Percentiles rank a stretch among this genome's conserved stretches.
These are phyloP conservation scores for Artibeus jamaicensis DNA, from an alignment of 2,797 vertebrate species.

Conservation along the genomic window DNA sequence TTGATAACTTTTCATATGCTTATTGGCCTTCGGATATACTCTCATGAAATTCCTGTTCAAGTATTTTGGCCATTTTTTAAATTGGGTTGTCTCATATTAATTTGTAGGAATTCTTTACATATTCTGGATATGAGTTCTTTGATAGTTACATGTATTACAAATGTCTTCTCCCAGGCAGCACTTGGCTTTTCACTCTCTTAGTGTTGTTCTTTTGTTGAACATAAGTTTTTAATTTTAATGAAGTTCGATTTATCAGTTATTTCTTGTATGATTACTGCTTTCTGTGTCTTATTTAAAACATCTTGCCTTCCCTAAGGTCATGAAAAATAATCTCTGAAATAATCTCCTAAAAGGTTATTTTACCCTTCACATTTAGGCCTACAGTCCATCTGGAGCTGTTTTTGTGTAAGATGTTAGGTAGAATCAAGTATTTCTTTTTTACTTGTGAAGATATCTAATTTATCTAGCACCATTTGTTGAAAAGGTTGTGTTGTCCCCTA, in stretches of 20 bases:
- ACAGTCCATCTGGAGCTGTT: background rate
- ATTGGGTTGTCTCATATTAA: background rate
- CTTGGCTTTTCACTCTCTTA: conserved; percentile 20
- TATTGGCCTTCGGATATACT: background rate
- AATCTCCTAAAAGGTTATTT: conserved; percentile 10
- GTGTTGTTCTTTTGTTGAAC: background rate
- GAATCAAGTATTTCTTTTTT: background rate
- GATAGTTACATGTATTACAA: background rate
- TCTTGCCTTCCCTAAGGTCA: background rate
- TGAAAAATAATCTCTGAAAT: conserved; percentile 38
- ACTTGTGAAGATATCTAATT: background rate
- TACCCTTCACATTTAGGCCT: background rate
- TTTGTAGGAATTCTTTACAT: conserved; percentile 25
- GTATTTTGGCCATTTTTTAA: conserved; percentile 22
- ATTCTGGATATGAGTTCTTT: conserved; percentile 28
- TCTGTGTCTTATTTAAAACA: conserved; percentile 11
- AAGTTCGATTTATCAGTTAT: background rate
- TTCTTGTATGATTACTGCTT: background rate
- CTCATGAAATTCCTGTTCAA: background rate
- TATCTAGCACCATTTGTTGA: background rate
- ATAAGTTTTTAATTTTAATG: conserved; percentile 1
- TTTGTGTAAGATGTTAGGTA: background rate
- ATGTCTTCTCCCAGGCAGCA: background rate
- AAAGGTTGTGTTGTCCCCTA: background rate
- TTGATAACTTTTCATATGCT: background rate